Evolutionary conservation across 53 echinoderm and acorn worm species (phyloP).

Genomic region (Mesocentrotus franciscanus): DNA sequence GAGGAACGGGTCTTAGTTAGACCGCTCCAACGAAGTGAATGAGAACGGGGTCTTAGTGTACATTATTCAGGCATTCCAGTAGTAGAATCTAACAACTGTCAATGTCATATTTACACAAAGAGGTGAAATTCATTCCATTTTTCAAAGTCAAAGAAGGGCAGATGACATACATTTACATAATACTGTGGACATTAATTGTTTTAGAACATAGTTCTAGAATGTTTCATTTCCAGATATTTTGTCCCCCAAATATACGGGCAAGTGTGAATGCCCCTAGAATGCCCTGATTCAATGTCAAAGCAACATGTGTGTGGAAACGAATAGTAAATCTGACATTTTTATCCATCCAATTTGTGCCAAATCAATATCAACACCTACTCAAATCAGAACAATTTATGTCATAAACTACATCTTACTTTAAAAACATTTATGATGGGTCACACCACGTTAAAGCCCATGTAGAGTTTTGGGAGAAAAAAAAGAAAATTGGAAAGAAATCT

Average conservation of each 20-base stretch:
- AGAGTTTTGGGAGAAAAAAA: background rate
- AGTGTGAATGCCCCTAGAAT: background rate
- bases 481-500: background rate
- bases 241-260: background rate
- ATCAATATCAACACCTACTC: conserved; percentile 46
- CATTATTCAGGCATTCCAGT: too few relatives aligned
- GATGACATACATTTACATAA: background rate
- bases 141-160: background rate
- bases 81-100: too few relatives aligned
- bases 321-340: conserved; percentile 24
- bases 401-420: conserved; percentile 38
- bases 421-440: background rate
- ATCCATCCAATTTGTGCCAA: conserved; percentile 46
- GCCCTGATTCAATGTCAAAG: background rate
- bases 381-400: conserved; percentile 16
- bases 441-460: background rate
- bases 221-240: background rate
- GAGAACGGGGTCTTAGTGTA: too few relatives aligned
- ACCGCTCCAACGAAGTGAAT: too few relatives aligned
- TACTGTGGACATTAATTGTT: background rate
- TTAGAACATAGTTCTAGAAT: background rate
- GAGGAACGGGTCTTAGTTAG: too few relatives aligned
- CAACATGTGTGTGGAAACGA: conserved; percentile 10
- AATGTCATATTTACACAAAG: too few relatives aligned
- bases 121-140: background rate